A percentile compares a stretch with the other conserved stretches of the same genome.
Evolutionary conservation across 2,797 vertebrate species (phyloP).

Genomic region (Discoglossus pictus): DNA sequence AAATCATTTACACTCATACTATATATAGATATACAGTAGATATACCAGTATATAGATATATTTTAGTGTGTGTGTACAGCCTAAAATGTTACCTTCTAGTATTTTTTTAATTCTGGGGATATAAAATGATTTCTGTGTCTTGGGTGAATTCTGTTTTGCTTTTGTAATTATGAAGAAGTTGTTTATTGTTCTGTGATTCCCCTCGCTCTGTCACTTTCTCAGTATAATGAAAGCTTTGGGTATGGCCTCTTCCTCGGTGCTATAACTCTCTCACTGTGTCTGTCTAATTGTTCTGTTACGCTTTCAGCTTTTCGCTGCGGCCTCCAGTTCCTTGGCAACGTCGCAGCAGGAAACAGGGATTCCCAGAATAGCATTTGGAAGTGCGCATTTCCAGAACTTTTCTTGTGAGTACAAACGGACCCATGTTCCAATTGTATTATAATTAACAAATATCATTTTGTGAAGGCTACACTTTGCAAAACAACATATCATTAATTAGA

Average conservation of each 20-base stretch:
- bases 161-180: too few relatives aligned
- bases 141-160: too few relatives aligned
- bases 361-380: constrained; percentile 73
- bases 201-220: too few relatives aligned
- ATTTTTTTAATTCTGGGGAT: too few relatives aligned
- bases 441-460: constrained; percentile 23
- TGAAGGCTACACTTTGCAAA: constrained; percentile 20
- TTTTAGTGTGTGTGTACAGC: too few relatives aligned
- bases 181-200: too few relatives aligned
- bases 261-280: background rate
- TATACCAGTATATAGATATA: too few relatives aligned
- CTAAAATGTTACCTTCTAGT: too few relatives aligned
- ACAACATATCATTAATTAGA: constrained; percentile 28
- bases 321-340: constrained; percentile 77
- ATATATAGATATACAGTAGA: too few relatives aligned
- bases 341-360: constrained; percentile 71
- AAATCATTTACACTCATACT: too few relatives aligned
- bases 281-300: constrained; percentile 24
- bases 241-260: constrained; percentile 19
- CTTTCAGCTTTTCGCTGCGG: constrained; percentile 72
- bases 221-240: too few relatives aligned
- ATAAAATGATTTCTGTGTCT: too few relatives aligned
- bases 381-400: constrained; percentile 74
- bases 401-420: constrained; percentile 68
- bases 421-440: constrained; percentile 44